A percentile compares a stretch with the other conserved stretches of the same genome.
These are phyloP conservation scores for Synergus japonicus DNA, from an alignment of 2,888 invertebrate species.

Conservation along the genomic window DNA sequence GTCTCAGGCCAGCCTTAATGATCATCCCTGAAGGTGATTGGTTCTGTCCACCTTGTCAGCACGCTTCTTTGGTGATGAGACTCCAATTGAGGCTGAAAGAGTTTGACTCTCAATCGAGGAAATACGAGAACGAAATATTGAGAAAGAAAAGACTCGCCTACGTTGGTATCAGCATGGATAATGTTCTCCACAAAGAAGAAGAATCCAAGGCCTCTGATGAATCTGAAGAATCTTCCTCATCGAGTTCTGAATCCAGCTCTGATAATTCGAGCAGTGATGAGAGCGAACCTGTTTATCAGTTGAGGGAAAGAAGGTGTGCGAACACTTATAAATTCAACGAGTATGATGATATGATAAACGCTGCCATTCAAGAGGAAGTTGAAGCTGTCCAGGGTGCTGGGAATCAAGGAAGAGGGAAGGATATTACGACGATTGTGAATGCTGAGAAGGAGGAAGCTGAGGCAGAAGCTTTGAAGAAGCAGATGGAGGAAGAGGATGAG, in stretches of 20 bases:
- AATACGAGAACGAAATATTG: slow-evolving; percentile 83
- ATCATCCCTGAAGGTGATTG: slow-evolving; percentile 98
- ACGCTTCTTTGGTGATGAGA: slow-evolving; percentile 86
- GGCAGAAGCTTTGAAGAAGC: slow-evolving; percentile 64
- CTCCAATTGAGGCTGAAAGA: slow-evolving; percentile 87
- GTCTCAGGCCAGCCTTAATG: slow-evolving; percentile 93
- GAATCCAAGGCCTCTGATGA: slow-evolving; percentile 67
- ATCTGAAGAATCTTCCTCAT: slow-evolving; percentile 60
- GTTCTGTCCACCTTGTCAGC: slow-evolving; percentile 98
- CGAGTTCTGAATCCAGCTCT: slow-evolving; percentile 66
- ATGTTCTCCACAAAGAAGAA: slow-evolving; percentile 80
- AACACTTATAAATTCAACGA: slow-evolving; percentile 93
- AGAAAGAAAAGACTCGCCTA: slow-evolving; percentile 85
- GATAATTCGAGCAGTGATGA: slow-evolving; percentile 79
- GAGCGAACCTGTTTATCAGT: slow-evolving; percentile 89
- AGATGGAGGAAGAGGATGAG: slow-evolving; percentile 78
- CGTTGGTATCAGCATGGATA: slow-evolving; percentile 87
- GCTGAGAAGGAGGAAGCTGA: slow-evolving; percentile 85
- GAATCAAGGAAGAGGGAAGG: slow-evolving; percentile 91
- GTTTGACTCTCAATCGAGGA: slow-evolving; percentile 86
- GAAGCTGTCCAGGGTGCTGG: slow-evolving; percentile 88
- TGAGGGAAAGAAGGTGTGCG: slow-evolving; percentile 88
- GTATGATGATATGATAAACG: slow-evolving; percentile 96
- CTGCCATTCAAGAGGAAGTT: slow-evolving; percentile 90
- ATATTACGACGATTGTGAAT: slow-evolving; percentile 91